Conservation (phyloP, 2,888 invertebrate species). For the Melieria crassipennis region DNA sequence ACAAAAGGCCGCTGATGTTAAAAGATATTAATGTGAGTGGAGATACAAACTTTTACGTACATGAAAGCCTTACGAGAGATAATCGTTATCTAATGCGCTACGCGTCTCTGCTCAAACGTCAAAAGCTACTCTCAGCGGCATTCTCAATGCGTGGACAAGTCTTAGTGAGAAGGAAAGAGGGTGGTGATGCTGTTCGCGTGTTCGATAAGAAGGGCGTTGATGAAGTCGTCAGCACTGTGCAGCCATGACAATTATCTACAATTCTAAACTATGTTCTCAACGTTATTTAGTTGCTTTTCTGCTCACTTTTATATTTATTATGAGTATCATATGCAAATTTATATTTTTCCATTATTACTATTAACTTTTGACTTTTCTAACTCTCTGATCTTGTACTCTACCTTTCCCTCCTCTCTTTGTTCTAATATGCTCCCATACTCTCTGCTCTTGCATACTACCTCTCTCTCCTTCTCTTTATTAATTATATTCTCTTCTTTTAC, state of each 20-base stretch:
- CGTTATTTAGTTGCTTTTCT: too few species aligned
- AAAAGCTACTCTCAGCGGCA: neutral
- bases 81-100: neutral
- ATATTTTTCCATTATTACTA: too few species aligned
- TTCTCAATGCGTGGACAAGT: neutral
- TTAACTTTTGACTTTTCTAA: too few species aligned
- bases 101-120: conserved; percentile 7
- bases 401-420: neutral
- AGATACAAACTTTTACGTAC: neutral
- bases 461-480: neutral
- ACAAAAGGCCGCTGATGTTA: neutral
- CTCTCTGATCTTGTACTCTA: too few species aligned
- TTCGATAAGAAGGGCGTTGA: neutral
- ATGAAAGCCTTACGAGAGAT: conserved; percentile 3
- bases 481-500: neutral
- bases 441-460: neutral
- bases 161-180: neutral
- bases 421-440: neutral
- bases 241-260: neutral
- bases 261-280: too few species aligned
- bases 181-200: conserved; percentile 2
- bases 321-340: too few species aligned
- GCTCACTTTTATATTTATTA: too few species aligned
- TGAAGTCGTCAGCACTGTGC: neutral
- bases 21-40: too few species aligned